Evolutionary conservation across 1,140 invertebrate genomes (phyloP).

Genomic region (Gonioctena quinquepunctata): DNA sequence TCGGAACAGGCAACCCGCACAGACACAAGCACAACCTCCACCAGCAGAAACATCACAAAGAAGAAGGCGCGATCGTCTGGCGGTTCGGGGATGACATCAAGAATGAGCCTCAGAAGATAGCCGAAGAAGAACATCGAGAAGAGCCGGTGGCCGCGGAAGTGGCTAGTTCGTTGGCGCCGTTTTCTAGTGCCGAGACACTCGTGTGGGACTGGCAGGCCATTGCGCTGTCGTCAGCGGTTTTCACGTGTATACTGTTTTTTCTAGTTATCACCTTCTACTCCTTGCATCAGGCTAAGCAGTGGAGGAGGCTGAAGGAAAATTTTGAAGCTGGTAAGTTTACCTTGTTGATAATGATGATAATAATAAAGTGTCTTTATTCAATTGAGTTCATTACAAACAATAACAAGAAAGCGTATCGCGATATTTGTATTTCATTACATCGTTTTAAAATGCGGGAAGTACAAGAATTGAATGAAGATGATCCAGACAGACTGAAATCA

Average conservation of each 20-base stretch:
- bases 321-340: conserved; percentile 56
- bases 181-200: conserved; percentile 50
- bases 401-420: too few relatives aligned
- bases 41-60: conserved; percentile 33
- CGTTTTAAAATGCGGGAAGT: too few relatives aligned
- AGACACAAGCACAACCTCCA: conserved; percentile 45
- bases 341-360: too few relatives aligned
- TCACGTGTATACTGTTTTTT: conserved; percentile 68
- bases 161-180: conserved; percentile 47
- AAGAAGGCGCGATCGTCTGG: conserved; percentile 12
- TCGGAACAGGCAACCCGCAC: conserved; percentile 39
- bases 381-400: too few relatives aligned
- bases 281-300: conserved; percentile 65
- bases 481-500: too few relatives aligned
- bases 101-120: not conserved
- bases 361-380: too few relatives aligned
- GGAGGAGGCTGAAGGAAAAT: conserved; percentile 57
- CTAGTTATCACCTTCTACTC: conserved; percentile 66
- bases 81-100: conserved; percentile 12
- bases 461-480: too few relatives aligned
- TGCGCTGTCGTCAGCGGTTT: conserved; percentile 63
- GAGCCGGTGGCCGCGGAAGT: conserved; percentile 25
- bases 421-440: too few relatives aligned
- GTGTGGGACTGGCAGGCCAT: conserved; percentile 67
- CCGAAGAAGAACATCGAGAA: not conserved